These are phyloP conservation scores for Zaprionus gabonicus DNA, from an alignment of 1,140 invertebrate genomes.

Conservation along the genomic window DNA sequence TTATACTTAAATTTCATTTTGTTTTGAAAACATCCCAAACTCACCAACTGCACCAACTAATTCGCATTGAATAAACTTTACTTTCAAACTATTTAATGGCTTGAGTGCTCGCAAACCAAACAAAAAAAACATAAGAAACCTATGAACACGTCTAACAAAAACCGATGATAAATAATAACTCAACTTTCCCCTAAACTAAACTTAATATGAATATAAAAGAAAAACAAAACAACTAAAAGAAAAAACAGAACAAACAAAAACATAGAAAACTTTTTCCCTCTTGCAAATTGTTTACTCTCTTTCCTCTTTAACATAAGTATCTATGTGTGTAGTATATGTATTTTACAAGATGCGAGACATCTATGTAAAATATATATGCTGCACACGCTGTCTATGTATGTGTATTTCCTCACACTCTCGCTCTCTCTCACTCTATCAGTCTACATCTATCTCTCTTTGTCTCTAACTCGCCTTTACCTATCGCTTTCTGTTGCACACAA, in stretches of 20 bases:
- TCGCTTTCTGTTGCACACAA: constrained; percentile 22
- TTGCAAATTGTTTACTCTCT: constrained; percentile 62
- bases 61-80: constrained; percentile 37
- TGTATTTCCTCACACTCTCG: constrained; percentile 68
- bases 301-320: constrained; percentile 44
- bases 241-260: constrained; percentile 33
- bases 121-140: constrained; percentile 40
- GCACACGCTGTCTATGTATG: constrained; percentile 78
- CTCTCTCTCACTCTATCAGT: constrained; percentile 15
- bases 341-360: constrained; percentile 51
- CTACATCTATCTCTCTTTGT: constrained; percentile 34
- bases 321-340: constrained; percentile 68
- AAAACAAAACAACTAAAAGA: constrained; percentile 26
- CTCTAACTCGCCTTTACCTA: not conserved
- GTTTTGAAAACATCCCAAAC: constrained; percentile 49
- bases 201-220: constrained; percentile 18
- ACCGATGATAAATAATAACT: constrained; percentile 15
- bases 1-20: constrained; percentile 24
- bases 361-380: constrained; percentile 73
- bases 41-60: constrained; percentile 71
- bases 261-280: constrained; percentile 73
- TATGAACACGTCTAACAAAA: constrained; percentile 56
- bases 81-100: constrained; percentile 52
- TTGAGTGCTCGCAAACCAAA: constrained; percentile 39
- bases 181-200: constrained; percentile 27